Evolutionary conservation across 2,888 invertebrate species (phyloP).

Genomic region (Arenicola marina): DNA sequence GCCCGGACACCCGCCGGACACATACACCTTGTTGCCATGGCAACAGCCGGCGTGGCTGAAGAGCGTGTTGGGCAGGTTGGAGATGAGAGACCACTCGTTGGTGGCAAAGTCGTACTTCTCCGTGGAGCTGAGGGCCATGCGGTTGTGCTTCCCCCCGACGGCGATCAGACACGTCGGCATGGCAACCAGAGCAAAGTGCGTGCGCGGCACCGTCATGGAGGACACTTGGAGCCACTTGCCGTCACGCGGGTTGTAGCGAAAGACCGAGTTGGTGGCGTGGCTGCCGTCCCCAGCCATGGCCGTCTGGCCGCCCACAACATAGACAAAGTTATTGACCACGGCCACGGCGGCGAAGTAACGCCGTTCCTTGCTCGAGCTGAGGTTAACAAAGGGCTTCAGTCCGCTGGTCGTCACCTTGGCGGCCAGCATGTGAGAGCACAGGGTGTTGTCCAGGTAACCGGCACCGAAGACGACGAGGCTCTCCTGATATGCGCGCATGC

Average conservation of each 20-base stretch:
- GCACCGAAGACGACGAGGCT: slow-evolving; percentile 36
- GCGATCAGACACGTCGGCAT: slow-evolving; percentile 32
- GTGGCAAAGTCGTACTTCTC: slow-evolving; percentile 36
- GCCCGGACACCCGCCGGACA: slow-evolving; percentile 36
- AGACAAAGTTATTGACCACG: slow-evolving; percentile 36
- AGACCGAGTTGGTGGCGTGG: slow-evolving; percentile 37
- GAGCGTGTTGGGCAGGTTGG: slow-evolving; percentile 31
- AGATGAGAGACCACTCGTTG: slow-evolving; percentile 34
- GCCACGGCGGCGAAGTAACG: slow-evolving; percentile 37
- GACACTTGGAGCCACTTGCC: slow-evolving; percentile 38
- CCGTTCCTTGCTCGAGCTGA: slow-evolving; percentile 26
- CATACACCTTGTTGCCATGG: slow-evolving; percentile 32
- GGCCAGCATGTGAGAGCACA: slow-evolving; percentile 32
- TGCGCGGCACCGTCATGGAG: slow-evolving; percentile 35
- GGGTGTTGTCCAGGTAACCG: slow-evolving; percentile 37
- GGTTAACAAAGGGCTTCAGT: slow-evolving; percentile 20
- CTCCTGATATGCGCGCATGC: slow-evolving; percentile 33
- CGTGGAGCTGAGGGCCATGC: slow-evolving; percentile 33
- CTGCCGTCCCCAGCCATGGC: slow-evolving; percentile 41
- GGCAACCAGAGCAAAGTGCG: slow-evolving; percentile 35
- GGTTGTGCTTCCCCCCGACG: slow-evolving; percentile 37
- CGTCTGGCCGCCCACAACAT: slow-evolving; percentile 36
- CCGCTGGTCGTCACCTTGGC: slow-evolving; percentile 22
- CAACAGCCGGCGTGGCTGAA: slow-evolving; percentile 39
- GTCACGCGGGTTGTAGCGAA: slow-evolving; percentile 34